phyloP scores from a whole-genome alignment of 2,888 invertebrate genomes.

The Agrotis exclamationis region DNA sequence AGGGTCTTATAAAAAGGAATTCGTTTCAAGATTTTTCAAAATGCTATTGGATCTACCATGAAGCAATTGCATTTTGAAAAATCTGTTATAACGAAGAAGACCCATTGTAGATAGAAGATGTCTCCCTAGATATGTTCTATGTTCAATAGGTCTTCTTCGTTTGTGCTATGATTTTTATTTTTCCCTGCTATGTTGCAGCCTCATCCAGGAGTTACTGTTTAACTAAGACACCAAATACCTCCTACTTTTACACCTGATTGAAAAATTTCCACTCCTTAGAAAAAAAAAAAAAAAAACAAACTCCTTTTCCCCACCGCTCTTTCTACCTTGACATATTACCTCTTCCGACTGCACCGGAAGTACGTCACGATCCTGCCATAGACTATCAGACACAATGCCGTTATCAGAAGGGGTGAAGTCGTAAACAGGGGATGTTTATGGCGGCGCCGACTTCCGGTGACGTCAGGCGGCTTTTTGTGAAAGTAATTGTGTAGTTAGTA shows the following conservation, averaged over 20 bases:
- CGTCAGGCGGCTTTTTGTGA: slow-evolving; percentile 52
- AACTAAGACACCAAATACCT: neutral
- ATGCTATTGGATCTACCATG: no score
- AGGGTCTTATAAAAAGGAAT: no score
- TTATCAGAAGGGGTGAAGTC: slow-evolving; percentile 64
- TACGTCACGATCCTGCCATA: slow-evolving; percentile 57
- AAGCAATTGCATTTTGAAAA: no score
- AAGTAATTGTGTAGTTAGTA: slow-evolving; percentile 52
- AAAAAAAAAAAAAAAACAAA: slow-evolving; percentile 18
- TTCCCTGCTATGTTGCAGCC: no score
- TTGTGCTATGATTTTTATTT: no score
- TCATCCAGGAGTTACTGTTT: no score
- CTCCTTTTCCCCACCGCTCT: slow-evolving; percentile 28
- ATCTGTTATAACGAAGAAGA: no score
- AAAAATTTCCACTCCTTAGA: neutral
- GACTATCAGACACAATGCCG: slow-evolving; percentile 61
- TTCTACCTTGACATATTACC: slow-evolving; percentile 61
- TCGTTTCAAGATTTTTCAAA: no score
- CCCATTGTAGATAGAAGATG: no score
- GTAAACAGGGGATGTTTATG: slow-evolving; percentile 66
- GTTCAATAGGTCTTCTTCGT: no score
- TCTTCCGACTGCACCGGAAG: slow-evolving; percentile 63
- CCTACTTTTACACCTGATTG: neutral
- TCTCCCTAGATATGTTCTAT: no score
- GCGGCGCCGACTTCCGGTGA: slow-evolving; percentile 60